Conservation (phyloP, 1,140 invertebrate genomes). For the Sarcophaga peregrina region DNA sequence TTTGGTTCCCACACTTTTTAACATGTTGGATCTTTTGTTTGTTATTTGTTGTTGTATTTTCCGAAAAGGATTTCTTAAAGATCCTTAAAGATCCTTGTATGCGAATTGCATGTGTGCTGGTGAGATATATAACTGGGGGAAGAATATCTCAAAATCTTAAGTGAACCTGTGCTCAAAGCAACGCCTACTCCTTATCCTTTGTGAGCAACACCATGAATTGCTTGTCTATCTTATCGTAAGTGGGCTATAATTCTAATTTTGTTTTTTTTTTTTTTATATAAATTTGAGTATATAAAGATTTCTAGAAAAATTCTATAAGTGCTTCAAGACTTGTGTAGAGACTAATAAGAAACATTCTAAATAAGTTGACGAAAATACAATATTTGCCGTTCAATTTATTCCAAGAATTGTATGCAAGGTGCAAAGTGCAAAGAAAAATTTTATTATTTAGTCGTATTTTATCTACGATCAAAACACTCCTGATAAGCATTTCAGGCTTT, state of each 20-base stretch:
- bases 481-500: too few relatives aligned
- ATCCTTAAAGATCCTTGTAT: not conserved
- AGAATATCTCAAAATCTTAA: not conserved
- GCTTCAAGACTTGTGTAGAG: too few relatives aligned
- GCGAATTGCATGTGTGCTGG: slow-evolving; percentile 27
- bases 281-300: too few relatives aligned
- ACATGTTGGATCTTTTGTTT: not conserved
- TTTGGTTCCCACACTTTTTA: slow-evolving; percentile 34
- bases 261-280: too few relatives aligned
- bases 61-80: not conserved
- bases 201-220: not conserved
- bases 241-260: not conserved
- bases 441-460: too few relatives aligned
- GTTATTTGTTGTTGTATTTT: not conserved
- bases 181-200: not conserved
- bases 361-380: too few relatives aligned
- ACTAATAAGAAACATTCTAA: too few relatives aligned
- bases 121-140: not conserved
- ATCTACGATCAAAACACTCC: too few relatives aligned
- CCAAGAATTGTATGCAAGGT: too few relatives aligned
- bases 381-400: too few relatives aligned
- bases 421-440: too few relatives aligned
- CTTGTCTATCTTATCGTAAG: not conserved
- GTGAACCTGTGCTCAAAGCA: not conserved
- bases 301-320: too few relatives aligned